Conservation (phyloP, 2,888 invertebrate genomes). For the Chorisops tibialis region DNA sequence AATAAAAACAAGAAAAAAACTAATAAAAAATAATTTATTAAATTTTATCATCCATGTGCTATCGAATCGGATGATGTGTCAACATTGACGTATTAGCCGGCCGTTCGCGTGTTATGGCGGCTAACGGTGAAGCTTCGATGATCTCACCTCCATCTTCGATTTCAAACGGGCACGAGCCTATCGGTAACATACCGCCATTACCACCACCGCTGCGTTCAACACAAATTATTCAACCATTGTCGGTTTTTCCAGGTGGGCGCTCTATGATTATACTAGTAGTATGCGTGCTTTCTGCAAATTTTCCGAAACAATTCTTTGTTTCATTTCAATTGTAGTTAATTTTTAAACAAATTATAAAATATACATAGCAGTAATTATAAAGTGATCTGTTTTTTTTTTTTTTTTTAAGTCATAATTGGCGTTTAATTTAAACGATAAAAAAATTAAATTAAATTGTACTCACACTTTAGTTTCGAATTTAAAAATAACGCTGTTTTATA, state of each 20-base stretch:
- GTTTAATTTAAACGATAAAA: not conserved
- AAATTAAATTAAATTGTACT: too few species aligned
- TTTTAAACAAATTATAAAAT: not conserved
- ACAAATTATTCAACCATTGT: conserved; percentile 53
- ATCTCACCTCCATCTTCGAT: conserved; percentile 54
- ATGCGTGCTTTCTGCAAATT: not conserved
- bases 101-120: conserved; percentile 54
- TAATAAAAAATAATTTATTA: too few species aligned
- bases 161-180: conserved; percentile 54
- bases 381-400: not conserved
- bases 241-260: conserved; percentile 52
- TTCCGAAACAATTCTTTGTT: not conserved
- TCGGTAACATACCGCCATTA: conserved; percentile 53
- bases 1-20: too few species aligned
- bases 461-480: too few species aligned
- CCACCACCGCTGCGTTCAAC: conserved; percentile 55
- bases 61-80: too few species aligned
- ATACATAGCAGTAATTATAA: not conserved
- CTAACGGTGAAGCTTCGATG: conserved; percentile 53
- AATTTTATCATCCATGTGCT: too few species aligned
- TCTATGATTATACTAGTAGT: too few species aligned
- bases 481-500: too few species aligned
- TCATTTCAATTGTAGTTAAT: too few species aligned
- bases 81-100: conserved; percentile 39
- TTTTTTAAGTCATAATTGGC: not conserved